phyloP scores from a whole-genome alignment of 2,113 vertebrate genomes.

The Brachyhypopomus gauderio region DNA sequence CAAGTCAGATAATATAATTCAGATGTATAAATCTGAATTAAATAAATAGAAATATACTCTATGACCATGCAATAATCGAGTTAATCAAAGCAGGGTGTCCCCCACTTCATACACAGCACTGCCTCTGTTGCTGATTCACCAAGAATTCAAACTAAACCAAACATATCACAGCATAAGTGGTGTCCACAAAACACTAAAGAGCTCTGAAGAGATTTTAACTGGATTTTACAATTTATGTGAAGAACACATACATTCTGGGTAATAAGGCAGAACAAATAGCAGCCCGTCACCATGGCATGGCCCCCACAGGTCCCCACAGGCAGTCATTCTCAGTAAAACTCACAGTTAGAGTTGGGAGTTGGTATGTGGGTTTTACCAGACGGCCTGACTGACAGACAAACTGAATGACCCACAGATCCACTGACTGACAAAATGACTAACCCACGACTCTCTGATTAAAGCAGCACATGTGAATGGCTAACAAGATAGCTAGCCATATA shows the following conservation, averaged over 20 bases:
- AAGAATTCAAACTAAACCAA: neutral
- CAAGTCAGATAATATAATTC: too few species aligned
- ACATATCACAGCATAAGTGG: neutral
- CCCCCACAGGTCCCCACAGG: neutral
- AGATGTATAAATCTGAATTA: too few species aligned
- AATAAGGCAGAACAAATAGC: neutral
- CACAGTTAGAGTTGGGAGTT: neutral
- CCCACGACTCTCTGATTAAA: too few species aligned
- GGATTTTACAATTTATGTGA: too few species aligned
- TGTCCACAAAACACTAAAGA: neutral
- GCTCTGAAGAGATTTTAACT: neutral
- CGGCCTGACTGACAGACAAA: too few species aligned
- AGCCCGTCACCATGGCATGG: neutral
- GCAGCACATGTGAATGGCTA: too few species aligned
- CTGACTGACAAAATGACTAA: too few species aligned
- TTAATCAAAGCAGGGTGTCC: conserved; percentile 24
- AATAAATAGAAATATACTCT: too few species aligned
- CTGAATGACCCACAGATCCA: too few species aligned
- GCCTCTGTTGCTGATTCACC: neutral
- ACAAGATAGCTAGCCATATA: too few species aligned
- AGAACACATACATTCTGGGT: neutral
- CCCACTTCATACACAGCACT: neutral
- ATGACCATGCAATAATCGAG: conserved; percentile 19
- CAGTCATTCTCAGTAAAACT: neutral
- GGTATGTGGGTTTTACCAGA: too few species aligned